A percentile compares a stretch with the other conserved stretches of the same genome.
phyloP scores from a whole-genome alignment of 2,113 vertebrate species.

The Mystacornis crossleyi region DNA sequence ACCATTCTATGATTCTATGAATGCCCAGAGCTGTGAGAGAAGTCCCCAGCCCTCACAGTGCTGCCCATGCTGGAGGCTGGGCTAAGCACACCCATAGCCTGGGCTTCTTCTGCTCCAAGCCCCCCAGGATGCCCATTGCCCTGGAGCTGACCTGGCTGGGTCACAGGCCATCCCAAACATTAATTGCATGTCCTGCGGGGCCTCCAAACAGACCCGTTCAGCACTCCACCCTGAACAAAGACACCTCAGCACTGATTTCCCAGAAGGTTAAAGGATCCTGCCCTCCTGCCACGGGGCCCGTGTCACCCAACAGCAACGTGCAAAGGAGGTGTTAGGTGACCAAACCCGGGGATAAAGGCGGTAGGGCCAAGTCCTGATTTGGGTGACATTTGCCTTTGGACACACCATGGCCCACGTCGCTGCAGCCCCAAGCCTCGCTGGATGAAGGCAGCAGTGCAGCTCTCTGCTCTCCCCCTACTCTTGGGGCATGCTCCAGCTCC shows the following conservation, averaged over 20 bases:
- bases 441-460: not conserved
- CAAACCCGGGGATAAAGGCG: not conserved
- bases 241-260: not conserved
- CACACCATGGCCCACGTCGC: not conserved
- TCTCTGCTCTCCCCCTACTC: accelerated
- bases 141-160: not conserved
- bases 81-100: not conserved
- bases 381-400: not conserved
- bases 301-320: not conserved
- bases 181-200: accelerated
- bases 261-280: not conserved
- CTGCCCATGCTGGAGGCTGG: not conserved
- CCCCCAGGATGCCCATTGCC: not conserved
- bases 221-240: not conserved
- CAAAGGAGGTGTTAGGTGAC: not conserved
- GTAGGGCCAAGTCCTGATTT: not conserved
- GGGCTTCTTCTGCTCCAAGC: not conserved
- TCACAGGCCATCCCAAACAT: not conserved
- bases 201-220: not conserved
- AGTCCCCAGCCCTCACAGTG: not conserved
- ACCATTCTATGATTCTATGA: not conserved
- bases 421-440: not conserved
- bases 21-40: not conserved
- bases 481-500: not conserved
- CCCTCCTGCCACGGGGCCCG: accelerated